phyloP scores from a whole-genome alignment of 1,140 invertebrate species.

The Formica selysi region DNA sequence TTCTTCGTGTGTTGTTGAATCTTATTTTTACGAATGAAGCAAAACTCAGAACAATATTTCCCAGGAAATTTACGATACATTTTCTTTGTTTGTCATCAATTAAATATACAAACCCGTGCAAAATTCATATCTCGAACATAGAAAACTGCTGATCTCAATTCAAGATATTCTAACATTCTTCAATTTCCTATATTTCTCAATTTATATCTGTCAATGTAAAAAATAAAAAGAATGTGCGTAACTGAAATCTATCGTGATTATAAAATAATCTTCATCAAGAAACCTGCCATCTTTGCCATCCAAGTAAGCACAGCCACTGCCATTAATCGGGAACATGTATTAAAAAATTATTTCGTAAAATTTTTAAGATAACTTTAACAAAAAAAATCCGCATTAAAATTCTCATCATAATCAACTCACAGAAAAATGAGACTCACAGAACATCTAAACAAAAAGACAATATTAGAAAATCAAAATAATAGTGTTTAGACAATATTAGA shows the following conservation, averaged over 20 bases:
- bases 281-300: background rate
- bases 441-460: background rate
- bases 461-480: no score
- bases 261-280: background rate
- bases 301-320: conserved; percentile 7
- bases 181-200: background rate
- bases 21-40: conserved; percentile 30
- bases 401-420: conserved; percentile 2
- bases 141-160: background rate
- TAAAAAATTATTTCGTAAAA: background rate
- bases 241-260: background rate
- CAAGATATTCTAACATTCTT: conserved; percentile 9
- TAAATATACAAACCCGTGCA: conserved; percentile 14
- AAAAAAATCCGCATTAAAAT: background rate
- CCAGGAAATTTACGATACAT: conserved; percentile 35
- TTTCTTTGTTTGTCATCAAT: conserved; percentile 24
- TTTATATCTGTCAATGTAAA: background rate
- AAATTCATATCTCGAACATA: conserved; percentile 23
- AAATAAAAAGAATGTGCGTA: background rate
- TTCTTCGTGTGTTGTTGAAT: conserved; percentile 7
- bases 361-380: background rate
- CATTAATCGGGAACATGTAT: background rate
- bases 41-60: conserved; percentile 41
- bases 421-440: background rate
- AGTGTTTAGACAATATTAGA: no score